Base-by-base conservation (phyloP, 2,888 invertebrate genomes). In the Harmothoe impar region DNA sequence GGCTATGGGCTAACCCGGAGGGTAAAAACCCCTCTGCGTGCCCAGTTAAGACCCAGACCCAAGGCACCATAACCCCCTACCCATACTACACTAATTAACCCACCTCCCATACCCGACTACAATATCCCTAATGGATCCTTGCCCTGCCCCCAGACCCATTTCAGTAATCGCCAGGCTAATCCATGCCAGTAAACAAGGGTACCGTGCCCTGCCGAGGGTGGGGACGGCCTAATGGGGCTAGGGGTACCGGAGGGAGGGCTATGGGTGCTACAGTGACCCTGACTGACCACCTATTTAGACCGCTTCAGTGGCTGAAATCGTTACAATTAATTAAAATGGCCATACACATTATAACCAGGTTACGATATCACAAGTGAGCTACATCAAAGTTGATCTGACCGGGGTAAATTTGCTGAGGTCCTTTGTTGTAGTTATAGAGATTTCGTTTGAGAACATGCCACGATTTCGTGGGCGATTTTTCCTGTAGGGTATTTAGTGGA, bases 51-150 rank as follows among this genome's bases (percentile, higher is more conserved):
- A 33, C 31, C 85, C 86, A 20, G 29, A 23, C n/a, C 5, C 35
- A 1, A 35, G 35, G 35, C 81, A 15, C 81, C 3, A 23, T 43
- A 81, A 25, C 31, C 81, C 43, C 81, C 81, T n/a, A 3, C 35
- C 33, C 33, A 33, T 35, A 81, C 35, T 43, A 81, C 35, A 33
- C 81, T 81, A 81, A 81, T 81, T 81, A 81, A 17, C 81, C 81
- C 43, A 35, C 35, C 81, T 43, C 54, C 86, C 23, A 0, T 23
- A 12, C 54, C 86, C 86, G 20, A 52, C 54, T 54, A 86, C 86
- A 86, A 86, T 86, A 86, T 86, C 56, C 86, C 56, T 86, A 86
- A 86, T 86, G 86, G 86, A 86, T 86, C 56, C 54, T 20, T 17
- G 51, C 31, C 56, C 25, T 12, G 54, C 29, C 86, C 54, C 29